phyloP scores from a whole-genome alignment of 2,113 vertebrate species.

The Polyodon spathula region DNA sequence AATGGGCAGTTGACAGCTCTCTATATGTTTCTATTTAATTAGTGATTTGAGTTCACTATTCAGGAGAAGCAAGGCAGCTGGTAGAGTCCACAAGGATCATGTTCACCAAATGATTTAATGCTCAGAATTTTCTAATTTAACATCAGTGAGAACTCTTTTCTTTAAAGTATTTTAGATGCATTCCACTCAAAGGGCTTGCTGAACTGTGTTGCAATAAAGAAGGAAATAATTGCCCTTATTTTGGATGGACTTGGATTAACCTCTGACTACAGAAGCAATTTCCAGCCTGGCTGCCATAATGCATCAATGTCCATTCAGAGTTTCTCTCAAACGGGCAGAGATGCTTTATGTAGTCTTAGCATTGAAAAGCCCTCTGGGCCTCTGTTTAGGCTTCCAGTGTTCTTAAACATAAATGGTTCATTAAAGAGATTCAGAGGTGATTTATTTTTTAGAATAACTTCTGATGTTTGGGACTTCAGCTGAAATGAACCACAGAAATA shows the following conservation, averaged over 20 bases:
- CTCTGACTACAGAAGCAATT: no score
- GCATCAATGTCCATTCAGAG: not conserved
- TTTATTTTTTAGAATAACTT: not conserved
- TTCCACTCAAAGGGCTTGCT: not conserved
- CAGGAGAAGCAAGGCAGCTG: not conserved
- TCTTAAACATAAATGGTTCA: not conserved
- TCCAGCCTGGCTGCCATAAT: no score
- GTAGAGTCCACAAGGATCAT: not conserved
- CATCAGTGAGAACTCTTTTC: not conserved
- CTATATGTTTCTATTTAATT: slow-evolving; percentile 21
- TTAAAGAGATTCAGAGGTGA: not conserved
- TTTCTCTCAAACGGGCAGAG: not conserved
- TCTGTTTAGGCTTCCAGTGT: not conserved
- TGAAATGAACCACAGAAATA: not conserved
- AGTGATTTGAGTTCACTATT: slow-evolving; percentile 8
- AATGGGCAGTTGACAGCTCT: slow-evolving; percentile 19
- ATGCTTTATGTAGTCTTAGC: not conserved
- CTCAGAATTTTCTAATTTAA: no score
- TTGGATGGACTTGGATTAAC: not conserved
- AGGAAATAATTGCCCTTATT: not conserved
- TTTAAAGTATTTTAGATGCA: slow-evolving; percentile 5
- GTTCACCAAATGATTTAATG: not conserved
- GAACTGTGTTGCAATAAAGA: not conserved
- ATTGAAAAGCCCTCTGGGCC: not conserved
- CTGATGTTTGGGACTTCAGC: not conserved